These are phyloP conservation scores for Atrichornis clamosus DNA, from an alignment of 2,113 vertebrate species.

Conservation along the genomic window DNA sequence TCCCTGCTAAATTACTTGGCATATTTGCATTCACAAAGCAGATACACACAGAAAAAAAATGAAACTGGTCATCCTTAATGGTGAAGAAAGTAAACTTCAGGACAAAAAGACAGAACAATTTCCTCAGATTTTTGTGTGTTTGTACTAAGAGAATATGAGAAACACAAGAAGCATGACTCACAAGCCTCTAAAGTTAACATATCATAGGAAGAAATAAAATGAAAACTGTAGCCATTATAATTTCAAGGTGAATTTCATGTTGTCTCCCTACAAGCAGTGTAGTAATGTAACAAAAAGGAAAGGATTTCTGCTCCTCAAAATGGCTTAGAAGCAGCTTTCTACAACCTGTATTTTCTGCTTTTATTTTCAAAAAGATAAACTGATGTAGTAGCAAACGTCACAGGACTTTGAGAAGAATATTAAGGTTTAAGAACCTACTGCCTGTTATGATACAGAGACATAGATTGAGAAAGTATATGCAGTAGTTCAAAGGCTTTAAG, in stretches of 20 bases:
- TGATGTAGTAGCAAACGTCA: neutral
- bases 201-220: neutral
- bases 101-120: neutral
- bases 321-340: neutral
- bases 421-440: slow-evolving; percentile 35
- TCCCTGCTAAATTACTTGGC: neutral
- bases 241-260: neutral
- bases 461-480: neutral
- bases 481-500: slow-evolving; percentile 40
- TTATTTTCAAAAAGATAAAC: neutral
- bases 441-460: neutral
- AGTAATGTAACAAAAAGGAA: neutral
- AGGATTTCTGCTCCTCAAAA: neutral
- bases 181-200: neutral
- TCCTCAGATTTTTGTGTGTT: neutral
- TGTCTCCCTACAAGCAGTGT: neutral
- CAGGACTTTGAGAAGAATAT: neutral
- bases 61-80: neutral
- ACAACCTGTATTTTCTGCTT: neutral
- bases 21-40: neutral
- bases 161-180: neutral
- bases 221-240: neutral
- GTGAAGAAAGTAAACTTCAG: neutral
- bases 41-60: neutral
- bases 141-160: neutral